These are phyloP conservation scores for Drosophila barbarae DNA, from an alignment of 2,888 invertebrate species.

Conservation along the genomic window DNA sequence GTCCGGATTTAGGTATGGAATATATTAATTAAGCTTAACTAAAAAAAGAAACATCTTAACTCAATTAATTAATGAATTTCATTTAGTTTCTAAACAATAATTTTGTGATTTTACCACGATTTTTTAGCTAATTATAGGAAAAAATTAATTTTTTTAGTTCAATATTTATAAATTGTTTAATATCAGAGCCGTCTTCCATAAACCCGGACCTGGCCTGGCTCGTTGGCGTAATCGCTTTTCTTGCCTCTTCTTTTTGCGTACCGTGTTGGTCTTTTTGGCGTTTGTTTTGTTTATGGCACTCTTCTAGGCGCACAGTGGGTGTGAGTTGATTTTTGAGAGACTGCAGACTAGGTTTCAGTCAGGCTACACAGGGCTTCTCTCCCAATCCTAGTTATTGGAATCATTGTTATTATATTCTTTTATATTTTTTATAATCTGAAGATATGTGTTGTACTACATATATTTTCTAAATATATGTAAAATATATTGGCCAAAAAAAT, in stretches of 20 bases:
- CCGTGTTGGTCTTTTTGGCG: slow-evolving; percentile 15
- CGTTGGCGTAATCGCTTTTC: slow-evolving; percentile 60
- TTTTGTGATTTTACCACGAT: background rate
- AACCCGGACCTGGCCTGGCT: slow-evolving; percentile 4
- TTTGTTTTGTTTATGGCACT: slow-evolving; percentile 36
- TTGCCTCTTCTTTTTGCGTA: slow-evolving; percentile 44
- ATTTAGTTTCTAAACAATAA: background rate
- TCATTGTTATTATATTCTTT: too few relatives aligned
- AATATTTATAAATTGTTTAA: background rate
- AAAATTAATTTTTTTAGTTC: background rate
- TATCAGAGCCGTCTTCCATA: too few relatives aligned
- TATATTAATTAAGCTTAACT: too few relatives aligned
- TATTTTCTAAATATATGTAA: background rate
- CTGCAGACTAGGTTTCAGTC: too few relatives aligned
- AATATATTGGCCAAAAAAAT: background rate
- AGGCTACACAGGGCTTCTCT: too few relatives aligned
- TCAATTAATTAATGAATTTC: too few relatives aligned
- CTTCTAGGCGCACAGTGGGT: slow-evolving; percentile 43
- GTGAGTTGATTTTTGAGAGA: background rate
- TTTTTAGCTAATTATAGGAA: background rate
- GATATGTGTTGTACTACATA: background rate
- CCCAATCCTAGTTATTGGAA: too few relatives aligned
- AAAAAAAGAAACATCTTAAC: too few relatives aligned
- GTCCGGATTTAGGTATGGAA: background rate
- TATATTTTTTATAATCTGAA: background rate